Evolutionary conservation across 2,888 invertebrate genomes (phyloP).

Genomic region (Pandemis corylana): DNA sequence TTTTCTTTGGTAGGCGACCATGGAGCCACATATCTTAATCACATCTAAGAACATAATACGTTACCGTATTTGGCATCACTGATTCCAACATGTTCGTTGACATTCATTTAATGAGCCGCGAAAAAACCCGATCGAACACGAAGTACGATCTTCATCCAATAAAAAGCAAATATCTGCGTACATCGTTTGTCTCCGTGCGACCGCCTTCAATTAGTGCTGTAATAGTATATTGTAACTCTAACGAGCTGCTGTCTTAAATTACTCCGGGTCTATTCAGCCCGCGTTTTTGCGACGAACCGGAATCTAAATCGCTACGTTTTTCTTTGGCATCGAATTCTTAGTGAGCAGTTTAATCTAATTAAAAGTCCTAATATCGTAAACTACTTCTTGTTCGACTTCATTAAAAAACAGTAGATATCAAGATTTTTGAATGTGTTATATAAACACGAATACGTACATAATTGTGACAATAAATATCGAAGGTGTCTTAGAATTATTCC

Average conservation of each 20-base stretch:
- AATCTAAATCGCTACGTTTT: background rate
- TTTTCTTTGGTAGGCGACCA: background rate
- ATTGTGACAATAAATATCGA: no score
- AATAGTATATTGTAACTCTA: slow-evolving; percentile 31
- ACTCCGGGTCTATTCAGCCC: slow-evolving; percentile 7
- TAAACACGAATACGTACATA: no score
- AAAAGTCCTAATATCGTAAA: background rate
- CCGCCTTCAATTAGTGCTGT: slow-evolving; percentile 35
- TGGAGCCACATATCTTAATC: background rate
- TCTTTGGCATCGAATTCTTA: background rate
- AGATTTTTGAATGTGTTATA: no score
- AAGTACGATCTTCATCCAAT: slow-evolving; percentile 27
- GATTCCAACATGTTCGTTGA: slow-evolving; percentile 24
- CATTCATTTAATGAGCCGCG: slow-evolving; percentile 25
- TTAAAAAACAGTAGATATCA: no score
- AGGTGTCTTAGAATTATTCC: no score
- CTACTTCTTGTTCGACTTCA: no score
- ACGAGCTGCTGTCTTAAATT: slow-evolving; percentile 34
- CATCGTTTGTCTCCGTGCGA: slow-evolving; percentile 34
- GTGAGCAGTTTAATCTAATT: background rate
- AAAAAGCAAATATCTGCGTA: slow-evolving; percentile 38
- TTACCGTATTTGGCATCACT: slow-evolving; percentile 27
- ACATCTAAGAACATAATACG: slow-evolving; percentile 20
- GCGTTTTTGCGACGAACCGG: slow-evolving; percentile 6
- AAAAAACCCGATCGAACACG: slow-evolving; percentile 25